Conservation (phyloP, 2,888 invertebrate species). For the Empis stercorea region DNA sequence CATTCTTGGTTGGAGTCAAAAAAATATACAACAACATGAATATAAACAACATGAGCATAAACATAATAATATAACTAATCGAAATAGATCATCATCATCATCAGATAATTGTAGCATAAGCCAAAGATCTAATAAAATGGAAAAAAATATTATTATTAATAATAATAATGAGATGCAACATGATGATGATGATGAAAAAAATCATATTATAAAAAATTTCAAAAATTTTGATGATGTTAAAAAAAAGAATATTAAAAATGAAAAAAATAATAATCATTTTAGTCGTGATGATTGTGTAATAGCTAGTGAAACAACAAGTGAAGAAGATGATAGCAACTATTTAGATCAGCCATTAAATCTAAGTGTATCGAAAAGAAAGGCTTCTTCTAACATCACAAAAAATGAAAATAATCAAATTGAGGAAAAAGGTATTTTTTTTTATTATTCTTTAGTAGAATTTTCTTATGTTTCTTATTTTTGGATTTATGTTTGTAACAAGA, state of each 20-base stretch:
- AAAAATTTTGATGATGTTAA: not conserved
- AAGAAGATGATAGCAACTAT: constrained; percentile 28
- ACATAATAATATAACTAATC: constrained; percentile 1
- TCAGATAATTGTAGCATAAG: not conserved
- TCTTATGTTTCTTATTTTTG: no score
- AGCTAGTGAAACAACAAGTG: constrained; percentile 37
- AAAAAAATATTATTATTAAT: constrained; percentile 5
- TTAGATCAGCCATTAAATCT: constrained; percentile 46
- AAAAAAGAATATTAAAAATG: not conserved
- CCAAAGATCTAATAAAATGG: not conserved
- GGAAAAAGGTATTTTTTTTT: no score
- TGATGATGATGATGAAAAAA: not conserved
- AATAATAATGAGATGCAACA: not conserved
- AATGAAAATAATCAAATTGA: no score
- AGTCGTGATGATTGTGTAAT: constrained; percentile 4
- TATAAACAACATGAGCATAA: no score
- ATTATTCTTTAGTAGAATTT: no score
- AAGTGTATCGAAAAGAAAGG: constrained; percentile 41
- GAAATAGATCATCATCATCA: not conserved
- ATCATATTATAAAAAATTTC: not conserved
- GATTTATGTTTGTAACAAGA: no score
- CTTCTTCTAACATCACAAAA: no score
- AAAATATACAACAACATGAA: not conserved
- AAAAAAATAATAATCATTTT: no score
- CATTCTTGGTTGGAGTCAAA: constrained; percentile 54